Conservation (phyloP, 2,113 vertebrate genomes). For the Ceuthmochares aereus region DNA sequence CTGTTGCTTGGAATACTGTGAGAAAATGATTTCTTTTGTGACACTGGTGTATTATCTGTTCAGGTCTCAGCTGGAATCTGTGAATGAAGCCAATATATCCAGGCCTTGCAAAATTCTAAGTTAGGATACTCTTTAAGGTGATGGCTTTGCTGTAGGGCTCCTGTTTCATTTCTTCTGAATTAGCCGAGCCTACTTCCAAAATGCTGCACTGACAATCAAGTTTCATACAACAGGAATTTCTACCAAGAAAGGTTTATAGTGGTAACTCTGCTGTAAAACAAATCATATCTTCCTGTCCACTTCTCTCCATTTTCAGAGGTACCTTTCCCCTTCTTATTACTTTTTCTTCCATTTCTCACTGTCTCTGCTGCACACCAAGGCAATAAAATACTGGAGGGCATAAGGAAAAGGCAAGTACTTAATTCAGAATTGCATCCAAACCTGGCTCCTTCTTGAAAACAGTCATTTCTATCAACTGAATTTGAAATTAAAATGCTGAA, state of each 20-base stretch:
- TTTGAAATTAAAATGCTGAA: conserved; percentile 44
- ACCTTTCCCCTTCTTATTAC: conserved; percentile 15
- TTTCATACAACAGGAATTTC: conserved; percentile 1
- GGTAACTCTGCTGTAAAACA: conserved; percentile 12
- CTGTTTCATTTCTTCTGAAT: conserved; percentile 10
- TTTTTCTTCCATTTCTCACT: neutral
- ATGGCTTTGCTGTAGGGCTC: neutral
- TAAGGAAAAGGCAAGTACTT: neutral
- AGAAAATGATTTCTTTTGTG: neutral
- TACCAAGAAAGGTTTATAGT: neutral
- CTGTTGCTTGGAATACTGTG: neutral
- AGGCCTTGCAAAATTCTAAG: neutral
- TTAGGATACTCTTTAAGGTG: neutral
- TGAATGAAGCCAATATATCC: neutral
- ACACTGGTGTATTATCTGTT: neutral
- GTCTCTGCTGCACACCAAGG: neutral
- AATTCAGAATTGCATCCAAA: neutral
- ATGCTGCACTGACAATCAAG: neutral
- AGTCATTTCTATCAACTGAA: neutral
- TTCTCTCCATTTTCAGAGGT: conserved; percentile 15
- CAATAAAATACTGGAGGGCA: neutral
- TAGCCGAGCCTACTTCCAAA: neutral
- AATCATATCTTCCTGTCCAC: neutral
- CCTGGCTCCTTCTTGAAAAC: neutral
- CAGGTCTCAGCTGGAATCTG: neutral